Conservation (phyloP, 2,797 vertebrate species). For the Todus mexicanus region DNA sequence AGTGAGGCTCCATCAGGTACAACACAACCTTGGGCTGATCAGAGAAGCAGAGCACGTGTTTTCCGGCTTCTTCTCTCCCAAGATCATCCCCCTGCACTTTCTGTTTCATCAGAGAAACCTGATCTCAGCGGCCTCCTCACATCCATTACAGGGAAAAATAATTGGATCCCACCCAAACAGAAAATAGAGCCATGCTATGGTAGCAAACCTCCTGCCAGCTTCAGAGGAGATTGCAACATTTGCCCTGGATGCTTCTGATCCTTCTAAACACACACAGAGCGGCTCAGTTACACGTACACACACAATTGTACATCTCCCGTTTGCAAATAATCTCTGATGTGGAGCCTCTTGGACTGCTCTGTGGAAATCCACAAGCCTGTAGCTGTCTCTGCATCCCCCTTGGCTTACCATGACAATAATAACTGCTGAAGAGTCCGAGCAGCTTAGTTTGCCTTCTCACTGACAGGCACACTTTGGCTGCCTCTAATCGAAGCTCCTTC, state of each 20-base stretch:
- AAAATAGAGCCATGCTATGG: not conserved
- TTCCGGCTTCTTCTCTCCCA: not conserved
- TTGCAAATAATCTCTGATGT: not conserved
- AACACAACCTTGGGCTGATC: not conserved
- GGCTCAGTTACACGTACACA: not conserved
- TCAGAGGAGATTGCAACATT: not conserved
- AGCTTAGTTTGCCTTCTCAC: not conserved
- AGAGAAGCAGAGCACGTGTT: not conserved
- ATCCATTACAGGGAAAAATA: not conserved
- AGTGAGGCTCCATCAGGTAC: not conserved
- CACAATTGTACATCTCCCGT: not conserved
- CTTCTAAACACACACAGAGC: not conserved
- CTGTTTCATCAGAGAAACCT: not conserved
- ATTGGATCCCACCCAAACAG: slow-evolving; percentile 5
- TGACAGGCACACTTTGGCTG: not conserved
- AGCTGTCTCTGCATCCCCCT: not conserved
- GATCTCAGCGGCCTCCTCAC: not conserved
- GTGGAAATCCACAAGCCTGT: not conserved
- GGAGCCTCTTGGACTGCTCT: not conserved
- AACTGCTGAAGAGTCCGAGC: not conserved
- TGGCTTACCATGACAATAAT: not conserved
- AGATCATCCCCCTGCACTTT: not conserved
- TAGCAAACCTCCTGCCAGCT: not conserved
- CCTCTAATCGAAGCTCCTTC: not conserved
- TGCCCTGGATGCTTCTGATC: not conserved